Evolutionary conservation across 1,140 invertebrate species (phyloP), one percentile per base, ranked within the genome.

Genomic region (Drosophila aff.): DNA sequence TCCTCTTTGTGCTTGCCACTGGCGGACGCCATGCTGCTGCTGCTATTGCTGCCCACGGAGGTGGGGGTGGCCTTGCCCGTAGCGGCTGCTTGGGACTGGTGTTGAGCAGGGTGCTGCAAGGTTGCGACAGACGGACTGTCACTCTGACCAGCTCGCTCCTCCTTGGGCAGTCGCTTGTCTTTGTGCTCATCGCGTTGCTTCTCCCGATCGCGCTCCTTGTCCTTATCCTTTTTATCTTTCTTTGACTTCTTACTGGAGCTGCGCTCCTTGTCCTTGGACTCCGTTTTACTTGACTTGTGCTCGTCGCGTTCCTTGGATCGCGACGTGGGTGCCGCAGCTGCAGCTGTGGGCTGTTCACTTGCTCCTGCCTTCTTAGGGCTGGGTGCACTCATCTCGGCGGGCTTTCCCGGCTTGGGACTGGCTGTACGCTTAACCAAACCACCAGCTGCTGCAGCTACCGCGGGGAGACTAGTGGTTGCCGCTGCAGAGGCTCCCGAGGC

Each of bases 241-340:
- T 72, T 93, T 18, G 69, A 94, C 91, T 73, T 95, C 92, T 91
- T 95, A 92, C 76, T 95, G 91, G 75, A 95, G 93, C 76, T 95
- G 93, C 73, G 94, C 93, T 63, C 91, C 41, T 81, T 80, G 93
- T 94, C 62, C 93, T 94, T 73, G 92, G 93, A 79, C 79, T 93
- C 86, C 2, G 85, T 69, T 43, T 90, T 90, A 2, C 61, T 60
- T 75, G 93, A 85, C 92, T 79, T 89, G 60, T 89, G 84, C 5
- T 94, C 91, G 11, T 94, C 93, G 3, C 87, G 82, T 13, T 91
- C 86, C 16, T 91, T 90, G 43, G 86, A 91, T 8, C 86, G 82
- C 4, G 82, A 69, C 11, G 66, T 47, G 13, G 73, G 64, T 53
- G 53, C 55, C 8, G 41, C 23, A 23, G 23, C 21, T 8, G n/a